Conservation (phyloP, 2,113 vertebrate genomes). For the Deroptyus accipitrinus region DNA sequence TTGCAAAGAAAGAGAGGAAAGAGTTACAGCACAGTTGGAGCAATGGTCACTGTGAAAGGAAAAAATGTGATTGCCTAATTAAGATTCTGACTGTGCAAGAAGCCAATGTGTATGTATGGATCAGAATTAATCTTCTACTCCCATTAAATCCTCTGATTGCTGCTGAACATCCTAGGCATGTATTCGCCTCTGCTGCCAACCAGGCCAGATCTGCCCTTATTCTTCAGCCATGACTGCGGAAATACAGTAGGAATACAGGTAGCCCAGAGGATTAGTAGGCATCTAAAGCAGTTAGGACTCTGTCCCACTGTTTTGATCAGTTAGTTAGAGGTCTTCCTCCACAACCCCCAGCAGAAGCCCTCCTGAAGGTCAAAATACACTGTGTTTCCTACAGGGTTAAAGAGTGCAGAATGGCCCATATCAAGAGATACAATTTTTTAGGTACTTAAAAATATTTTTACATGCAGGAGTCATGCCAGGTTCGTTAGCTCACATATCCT, state of each 20-base stretch:
- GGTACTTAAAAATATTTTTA: not conserved
- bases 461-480: not conserved
- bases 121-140: constrained; percentile 30
- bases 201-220: not conserved
- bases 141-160: constrained; percentile 29
- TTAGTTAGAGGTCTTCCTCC: not conserved
- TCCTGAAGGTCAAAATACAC: not conserved
- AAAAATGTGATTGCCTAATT: constrained; percentile 44
- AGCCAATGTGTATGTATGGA: not conserved
- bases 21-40: constrained; percentile 30
- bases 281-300: not conserved
- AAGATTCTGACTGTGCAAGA: constrained; percentile 48
- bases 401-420: not conserved
- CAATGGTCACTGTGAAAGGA: constrained; percentile 15
- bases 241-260: not conserved
- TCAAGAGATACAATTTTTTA: not conserved
- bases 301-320: not conserved
- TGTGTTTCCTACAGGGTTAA: not conserved
- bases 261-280: not conserved
- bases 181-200: not conserved
- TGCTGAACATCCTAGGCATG: not conserved
- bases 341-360: not conserved
- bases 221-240: not conserved
- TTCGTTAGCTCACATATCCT: not conserved
- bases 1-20: constrained; percentile 11